Evolutionary conservation across 2,888 invertebrate genomes (phyloP).

Genomic region (Teleogryllus oceanicus): DNA sequence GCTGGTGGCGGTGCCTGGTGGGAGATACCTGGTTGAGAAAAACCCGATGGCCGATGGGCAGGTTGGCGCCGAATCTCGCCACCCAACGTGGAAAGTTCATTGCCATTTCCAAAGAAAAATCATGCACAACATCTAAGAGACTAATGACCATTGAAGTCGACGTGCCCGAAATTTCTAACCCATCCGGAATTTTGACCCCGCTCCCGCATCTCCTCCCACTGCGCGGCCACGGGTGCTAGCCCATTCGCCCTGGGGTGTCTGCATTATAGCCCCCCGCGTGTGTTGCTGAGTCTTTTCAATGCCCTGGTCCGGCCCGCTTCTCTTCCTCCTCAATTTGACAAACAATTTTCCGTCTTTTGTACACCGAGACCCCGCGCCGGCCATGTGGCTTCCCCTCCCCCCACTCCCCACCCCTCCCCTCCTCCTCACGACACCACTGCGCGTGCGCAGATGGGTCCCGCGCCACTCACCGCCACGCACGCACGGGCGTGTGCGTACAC

Average conservation of each 20-base stretch:
- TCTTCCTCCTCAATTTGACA: background rate
- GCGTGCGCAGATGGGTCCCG: background rate
- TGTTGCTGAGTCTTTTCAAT: background rate
- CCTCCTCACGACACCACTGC: background rate
- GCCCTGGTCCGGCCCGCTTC: background rate
- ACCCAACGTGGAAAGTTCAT: fast-evolving
- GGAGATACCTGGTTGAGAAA: too few species aligned
- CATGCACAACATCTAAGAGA: too few species aligned
- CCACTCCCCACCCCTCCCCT: background rate
- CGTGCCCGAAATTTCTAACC: too few species aligned
- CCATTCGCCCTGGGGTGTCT: conserved; percentile 7
- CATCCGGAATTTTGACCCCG: too few species aligned
- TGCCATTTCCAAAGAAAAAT: too few species aligned
- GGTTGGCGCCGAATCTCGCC: too few species aligned
- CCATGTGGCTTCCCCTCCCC: background rate
- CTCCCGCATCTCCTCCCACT: background rate
- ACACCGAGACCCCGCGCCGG: background rate
- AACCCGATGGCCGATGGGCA: too few species aligned
- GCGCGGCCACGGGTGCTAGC: background rate
- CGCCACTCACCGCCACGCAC: background rate
- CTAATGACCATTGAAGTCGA: too few species aligned
- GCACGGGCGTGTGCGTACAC: too few species aligned
- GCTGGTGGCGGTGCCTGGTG: too few species aligned
- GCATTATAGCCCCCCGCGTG: background rate
- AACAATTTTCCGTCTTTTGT: conserved; percentile 18